Base-by-base conservation (phyloP, 2,888 invertebrate genomes). In the Trisateles emortualis region DNA sequence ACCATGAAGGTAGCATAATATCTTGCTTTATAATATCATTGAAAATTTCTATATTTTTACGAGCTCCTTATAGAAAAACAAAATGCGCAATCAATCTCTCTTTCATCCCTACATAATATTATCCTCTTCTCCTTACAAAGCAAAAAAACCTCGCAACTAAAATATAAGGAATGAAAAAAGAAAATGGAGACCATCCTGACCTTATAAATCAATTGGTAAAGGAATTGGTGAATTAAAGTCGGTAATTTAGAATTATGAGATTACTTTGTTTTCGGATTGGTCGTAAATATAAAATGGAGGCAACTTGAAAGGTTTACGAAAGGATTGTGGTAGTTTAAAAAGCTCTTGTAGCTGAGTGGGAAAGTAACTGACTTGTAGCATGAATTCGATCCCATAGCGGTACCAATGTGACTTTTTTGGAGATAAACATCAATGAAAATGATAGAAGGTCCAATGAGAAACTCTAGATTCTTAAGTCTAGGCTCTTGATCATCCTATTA, bases 171-270 rank as follows among this genome's bases (percentile, higher is more conserved):
- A 55, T 10, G 45, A 36, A 54, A 59, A 55, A 22, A 32, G 33
- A 47, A 52, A 52, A 48, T 50, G 46, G 0, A 22, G 22, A 11
- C 19, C 36, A 22, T 13, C 13, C n/a, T 8, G 16, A 30, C 43
- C 42, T 32, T 51, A 63, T 65, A 63, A 59, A 66, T 70, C 63
- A 66, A 58, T 56, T 50, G 17, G 5, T 26, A 49, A 46, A 67
- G 62, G 65, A 62, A 67, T 69, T 66, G 53, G 52, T 44, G 63
- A 69, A 66, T 70, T 67, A 68, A 63, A 63, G 67, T 66, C 67
- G 63, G 70, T 68, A 69, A 68, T 66, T 45, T 49, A 33, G 41
- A 68, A 56, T 66, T 68, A 68, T 59, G 70, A 56, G 65, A 61
- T 69, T 55, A 67, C 45, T 67, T 68, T 54, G 57, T 26, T 53